Conservation (phyloP, 2,113 vertebrate genomes). For the Montifringilla adamsi region DNA sequence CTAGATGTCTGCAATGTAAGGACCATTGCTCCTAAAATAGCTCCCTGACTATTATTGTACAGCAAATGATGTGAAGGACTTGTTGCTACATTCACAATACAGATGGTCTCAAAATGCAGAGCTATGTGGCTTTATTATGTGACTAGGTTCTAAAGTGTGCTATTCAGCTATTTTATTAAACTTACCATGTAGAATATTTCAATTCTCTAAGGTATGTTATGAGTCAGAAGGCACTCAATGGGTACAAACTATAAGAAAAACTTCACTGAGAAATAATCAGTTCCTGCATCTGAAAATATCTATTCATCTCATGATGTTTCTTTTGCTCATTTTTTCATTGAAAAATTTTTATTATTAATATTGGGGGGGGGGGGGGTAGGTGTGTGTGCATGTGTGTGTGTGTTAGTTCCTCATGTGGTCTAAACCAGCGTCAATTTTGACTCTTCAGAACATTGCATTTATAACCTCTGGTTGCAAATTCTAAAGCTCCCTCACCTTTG, state of each 20-base stretch:
- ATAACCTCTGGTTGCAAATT: neutral
- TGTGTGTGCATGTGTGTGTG: neutral
- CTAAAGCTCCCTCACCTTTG: neutral
- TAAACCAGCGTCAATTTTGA: neutral
- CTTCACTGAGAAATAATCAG: neutral
- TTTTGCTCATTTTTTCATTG: neutral
- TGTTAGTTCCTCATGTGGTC: neutral
- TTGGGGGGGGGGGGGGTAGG: no score
- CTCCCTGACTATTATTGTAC: conserved; percentile 44
- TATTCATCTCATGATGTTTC: neutral
- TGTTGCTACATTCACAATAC: conserved; percentile 39
- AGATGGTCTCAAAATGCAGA: conserved; percentile 38
- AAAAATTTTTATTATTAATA: neutral
- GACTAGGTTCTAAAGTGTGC: conserved; percentile 14
- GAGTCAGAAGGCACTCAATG: conserved; percentile 4
- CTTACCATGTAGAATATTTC: neutral
- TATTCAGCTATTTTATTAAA: conserved; percentile 33
- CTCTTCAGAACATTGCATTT: neutral
- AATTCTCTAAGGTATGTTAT: neutral
- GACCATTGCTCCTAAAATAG: conserved; percentile 56
- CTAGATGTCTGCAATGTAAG: conserved; percentile 43
- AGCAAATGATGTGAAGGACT: conserved; percentile 54
- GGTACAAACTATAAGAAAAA: neutral
- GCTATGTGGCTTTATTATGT: neutral
- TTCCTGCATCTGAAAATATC: neutral